A percentile compares a stretch with the other conserved stretches of the same genome.
Conservation (phyloP, 2,797 vertebrate genomes). For the Cygnus olor region DNA sequence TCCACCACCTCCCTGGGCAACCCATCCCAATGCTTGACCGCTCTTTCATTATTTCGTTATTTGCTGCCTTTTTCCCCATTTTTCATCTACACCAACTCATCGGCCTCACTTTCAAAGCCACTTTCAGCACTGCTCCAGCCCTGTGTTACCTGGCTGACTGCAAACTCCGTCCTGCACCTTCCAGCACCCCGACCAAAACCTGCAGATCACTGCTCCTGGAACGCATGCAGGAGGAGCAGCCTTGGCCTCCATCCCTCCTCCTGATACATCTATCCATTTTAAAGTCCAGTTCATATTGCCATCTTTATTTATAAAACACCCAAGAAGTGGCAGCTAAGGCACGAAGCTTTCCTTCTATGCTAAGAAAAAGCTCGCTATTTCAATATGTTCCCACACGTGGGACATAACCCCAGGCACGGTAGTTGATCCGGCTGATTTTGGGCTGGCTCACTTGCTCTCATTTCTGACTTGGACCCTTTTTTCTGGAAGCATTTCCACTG, state of each 20-base stretch:
- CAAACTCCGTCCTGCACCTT: background rate
- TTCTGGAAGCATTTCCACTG: background rate
- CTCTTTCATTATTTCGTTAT: too few relatives aligned
- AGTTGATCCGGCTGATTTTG: background rate
- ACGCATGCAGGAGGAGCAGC: fast-evolving
- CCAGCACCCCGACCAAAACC: background rate
- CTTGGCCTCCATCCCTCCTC: background rate
- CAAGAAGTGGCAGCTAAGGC: background rate
- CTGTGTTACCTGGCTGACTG: background rate
- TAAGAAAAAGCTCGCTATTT: background rate
- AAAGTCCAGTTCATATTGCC: too few relatives aligned
- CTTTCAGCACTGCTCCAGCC: background rate
- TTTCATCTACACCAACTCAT: background rate
- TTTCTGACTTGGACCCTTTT: too few relatives aligned
- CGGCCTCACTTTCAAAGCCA: background rate
- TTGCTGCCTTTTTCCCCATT: background rate
- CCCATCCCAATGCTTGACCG: too few relatives aligned
- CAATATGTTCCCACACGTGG: background rate
- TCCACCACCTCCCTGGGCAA: too few relatives aligned
- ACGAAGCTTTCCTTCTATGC: background rate
- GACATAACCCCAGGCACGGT: background rate
- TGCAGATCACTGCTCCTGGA: too few relatives aligned
- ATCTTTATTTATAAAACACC: background rate
- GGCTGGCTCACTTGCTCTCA: background rate
- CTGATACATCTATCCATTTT: fast-evolving